A percentile compares a stretch with the other conserved stretches of the same genome.
Conservation (phyloP, 2,888 invertebrate genomes). For the Ctena decussata region DNA sequence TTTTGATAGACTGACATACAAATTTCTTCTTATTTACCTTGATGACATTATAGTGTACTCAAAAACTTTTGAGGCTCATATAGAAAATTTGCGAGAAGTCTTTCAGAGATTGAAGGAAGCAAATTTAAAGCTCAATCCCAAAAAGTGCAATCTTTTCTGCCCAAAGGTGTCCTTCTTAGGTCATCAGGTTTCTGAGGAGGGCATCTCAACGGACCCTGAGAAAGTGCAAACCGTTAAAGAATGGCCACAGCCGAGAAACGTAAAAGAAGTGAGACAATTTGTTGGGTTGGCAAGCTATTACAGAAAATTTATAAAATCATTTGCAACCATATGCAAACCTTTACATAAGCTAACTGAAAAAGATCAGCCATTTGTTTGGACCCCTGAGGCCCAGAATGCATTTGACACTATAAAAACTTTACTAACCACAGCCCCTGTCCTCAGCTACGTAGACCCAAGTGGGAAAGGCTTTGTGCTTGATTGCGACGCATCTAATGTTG, state of each 20-base stretch:
- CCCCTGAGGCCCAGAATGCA: slow-evolving; percentile 25
- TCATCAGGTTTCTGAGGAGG: slow-evolving; percentile 3
- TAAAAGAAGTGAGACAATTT: slow-evolving; percentile 35
- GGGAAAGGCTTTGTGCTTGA: too few species aligned
- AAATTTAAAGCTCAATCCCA: slow-evolving; percentile 37
- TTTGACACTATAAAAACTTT: slow-evolving; percentile 7
- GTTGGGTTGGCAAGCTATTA: slow-evolving; percentile 45
- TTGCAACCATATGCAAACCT: slow-evolving; percentile 27
- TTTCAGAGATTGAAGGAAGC: slow-evolving; percentile 38
- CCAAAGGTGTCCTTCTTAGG: slow-evolving; percentile 16
- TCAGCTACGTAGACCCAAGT: too few species aligned
- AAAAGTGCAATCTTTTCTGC: slow-evolving; percentile 36
- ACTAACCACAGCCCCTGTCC: too few species aligned
- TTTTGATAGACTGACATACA: slow-evolving; percentile 36
- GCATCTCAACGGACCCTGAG: slow-evolving; percentile 24
- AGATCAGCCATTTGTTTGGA: slow-evolving; percentile 33
- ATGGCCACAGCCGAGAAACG: slow-evolving; percentile 42
- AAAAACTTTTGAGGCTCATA: slow-evolving; percentile 32
- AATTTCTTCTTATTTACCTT: background rate
- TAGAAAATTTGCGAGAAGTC: slow-evolving; percentile 25
- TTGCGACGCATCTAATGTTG: too few species aligned
- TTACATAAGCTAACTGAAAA: background rate
- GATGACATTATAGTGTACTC: background rate
- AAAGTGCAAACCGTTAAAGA: slow-evolving; percentile 20
- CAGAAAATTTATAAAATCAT: slow-evolving; percentile 27